Percentiles rank a stretch among this genome's conserved stretches.
Conservation (phyloP, 2,888 invertebrate genomes). For the Epinotia ramella region DNA sequence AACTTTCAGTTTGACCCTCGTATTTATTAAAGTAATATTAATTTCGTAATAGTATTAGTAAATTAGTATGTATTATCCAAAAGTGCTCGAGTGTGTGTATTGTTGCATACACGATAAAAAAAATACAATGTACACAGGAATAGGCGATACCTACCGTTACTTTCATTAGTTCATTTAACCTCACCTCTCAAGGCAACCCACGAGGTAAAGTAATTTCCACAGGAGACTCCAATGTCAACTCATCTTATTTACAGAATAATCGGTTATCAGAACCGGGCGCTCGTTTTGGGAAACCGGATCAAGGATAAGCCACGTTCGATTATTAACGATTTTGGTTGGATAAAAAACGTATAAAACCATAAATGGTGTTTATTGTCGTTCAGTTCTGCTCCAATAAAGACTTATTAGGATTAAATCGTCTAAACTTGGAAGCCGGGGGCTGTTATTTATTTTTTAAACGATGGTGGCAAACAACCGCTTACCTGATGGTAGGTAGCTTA, state of each 20-base stretch:
- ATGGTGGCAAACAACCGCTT: neutral
- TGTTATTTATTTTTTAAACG: neutral
- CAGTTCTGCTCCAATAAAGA: neutral
- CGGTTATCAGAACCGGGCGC: conserved; percentile 26
- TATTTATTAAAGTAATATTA: too few species aligned
- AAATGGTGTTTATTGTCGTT: conserved; percentile 3
- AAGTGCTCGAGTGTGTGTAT: too few species aligned
- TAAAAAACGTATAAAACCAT: conserved; percentile 7
- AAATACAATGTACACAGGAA: too few species aligned
- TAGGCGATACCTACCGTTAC: conserved; percentile 3
- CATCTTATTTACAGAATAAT: conserved; percentile 37
- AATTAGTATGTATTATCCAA: too few species aligned
- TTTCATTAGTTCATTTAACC: conserved; percentile 21
- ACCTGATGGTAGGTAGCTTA: neutral
- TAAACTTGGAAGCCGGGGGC: neutral
- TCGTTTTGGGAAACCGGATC: conserved; percentile 32
- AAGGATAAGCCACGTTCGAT: conserved; percentile 33
- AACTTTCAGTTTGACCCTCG: too few species aligned
- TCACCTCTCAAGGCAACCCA: conserved; percentile 19
- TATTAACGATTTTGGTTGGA: conserved; percentile 22
- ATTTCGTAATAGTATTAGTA: too few species aligned
- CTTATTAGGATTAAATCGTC: neutral
- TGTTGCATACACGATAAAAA: too few species aligned
- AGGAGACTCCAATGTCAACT: conserved; percentile 35
- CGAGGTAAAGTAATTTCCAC: conserved; percentile 36